Conservation (phyloP, 1,140 invertebrate genomes). For the Asobara japonica region DNA sequence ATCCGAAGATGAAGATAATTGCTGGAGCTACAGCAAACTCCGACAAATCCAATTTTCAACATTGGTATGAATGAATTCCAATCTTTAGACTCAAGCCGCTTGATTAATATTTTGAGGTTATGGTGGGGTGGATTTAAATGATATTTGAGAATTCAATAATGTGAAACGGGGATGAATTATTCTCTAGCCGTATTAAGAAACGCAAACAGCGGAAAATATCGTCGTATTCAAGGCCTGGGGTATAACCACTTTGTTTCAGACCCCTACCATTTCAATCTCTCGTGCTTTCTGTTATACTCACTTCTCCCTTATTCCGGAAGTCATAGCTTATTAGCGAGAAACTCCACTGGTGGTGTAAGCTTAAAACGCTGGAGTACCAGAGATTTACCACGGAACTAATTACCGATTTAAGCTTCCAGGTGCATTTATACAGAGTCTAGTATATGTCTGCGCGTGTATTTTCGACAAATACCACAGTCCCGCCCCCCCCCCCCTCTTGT, state of each 20-base stretch:
- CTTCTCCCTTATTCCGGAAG: constrained; percentile 4
- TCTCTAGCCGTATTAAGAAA: not conserved
- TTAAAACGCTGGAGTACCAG: not conserved
- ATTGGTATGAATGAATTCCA: not conserved
- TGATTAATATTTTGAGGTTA: not conserved
- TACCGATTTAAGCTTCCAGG: constrained; percentile 21
- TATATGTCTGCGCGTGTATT: not conserved
- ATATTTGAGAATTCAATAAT: constrained; percentile 2
- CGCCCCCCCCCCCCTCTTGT: not conserved
- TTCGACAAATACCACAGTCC: not conserved
- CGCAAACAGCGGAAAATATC: not conserved
- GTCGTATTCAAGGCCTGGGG: not conserved
- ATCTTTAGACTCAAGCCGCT: not conserved
- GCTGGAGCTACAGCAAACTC: not conserved
- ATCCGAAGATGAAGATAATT: not conserved
- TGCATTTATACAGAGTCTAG: not conserved
- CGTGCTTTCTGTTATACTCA: not conserved
- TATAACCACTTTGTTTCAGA: not conserved
- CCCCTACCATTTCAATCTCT: not conserved
- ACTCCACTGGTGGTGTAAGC: not conserved
- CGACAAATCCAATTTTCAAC: not conserved
- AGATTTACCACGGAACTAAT: constrained; percentile 27
- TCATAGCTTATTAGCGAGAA: constrained; percentile 23
- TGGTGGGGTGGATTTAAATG: not conserved
- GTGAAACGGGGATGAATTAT: not conserved